A percentile compares a stretch with the other conserved stretches of the same genome.
Evolutionary conservation across 2,888 invertebrate species (phyloP).

Genomic region (Norana najaformis): DNA sequence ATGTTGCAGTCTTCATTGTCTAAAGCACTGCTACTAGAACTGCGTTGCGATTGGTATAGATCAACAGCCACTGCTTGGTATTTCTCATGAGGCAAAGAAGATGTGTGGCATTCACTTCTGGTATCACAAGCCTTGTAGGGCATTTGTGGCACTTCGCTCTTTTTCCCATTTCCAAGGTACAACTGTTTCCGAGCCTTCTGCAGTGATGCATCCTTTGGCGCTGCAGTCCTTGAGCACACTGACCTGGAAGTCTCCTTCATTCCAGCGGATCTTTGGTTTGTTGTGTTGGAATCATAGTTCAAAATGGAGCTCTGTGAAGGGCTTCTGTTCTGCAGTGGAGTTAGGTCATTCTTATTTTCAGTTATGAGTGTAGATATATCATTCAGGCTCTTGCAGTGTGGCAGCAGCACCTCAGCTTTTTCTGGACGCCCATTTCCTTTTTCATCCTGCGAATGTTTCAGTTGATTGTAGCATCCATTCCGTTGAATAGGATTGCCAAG

Average conservation of each 20-base stretch:
- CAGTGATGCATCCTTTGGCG: neutral
- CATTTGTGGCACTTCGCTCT: neutral
- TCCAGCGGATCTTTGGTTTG: neutral
- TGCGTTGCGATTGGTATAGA: neutral
- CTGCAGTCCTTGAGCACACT: neutral
- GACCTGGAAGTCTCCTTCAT: neutral
- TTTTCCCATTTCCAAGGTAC: neutral
- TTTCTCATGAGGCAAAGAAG: neutral
- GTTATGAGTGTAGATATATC: neutral
- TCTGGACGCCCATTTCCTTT: neutral
- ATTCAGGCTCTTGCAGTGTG: slow-evolving; percentile 10
- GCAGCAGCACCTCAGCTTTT: neutral
- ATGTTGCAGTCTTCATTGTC: neutral
- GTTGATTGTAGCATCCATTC: neutral
- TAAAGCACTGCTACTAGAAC: slow-evolving; percentile 5
- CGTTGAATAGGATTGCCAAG: too few species aligned
- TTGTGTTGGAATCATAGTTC: neutral
- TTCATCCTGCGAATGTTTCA: neutral
- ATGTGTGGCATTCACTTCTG: neutral
- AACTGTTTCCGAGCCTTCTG: neutral
- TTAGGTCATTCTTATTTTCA: neutral
- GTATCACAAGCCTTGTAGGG: neutral
- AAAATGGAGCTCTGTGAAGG: neutral
- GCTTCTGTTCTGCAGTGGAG: neutral
- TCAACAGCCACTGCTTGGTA: neutral